Percentiles rank a stretch among this genome's conserved stretches.
phyloP scores from a whole-genome alignment of 2,888 invertebrate species.

The Cataglyphis albicans region DNA sequence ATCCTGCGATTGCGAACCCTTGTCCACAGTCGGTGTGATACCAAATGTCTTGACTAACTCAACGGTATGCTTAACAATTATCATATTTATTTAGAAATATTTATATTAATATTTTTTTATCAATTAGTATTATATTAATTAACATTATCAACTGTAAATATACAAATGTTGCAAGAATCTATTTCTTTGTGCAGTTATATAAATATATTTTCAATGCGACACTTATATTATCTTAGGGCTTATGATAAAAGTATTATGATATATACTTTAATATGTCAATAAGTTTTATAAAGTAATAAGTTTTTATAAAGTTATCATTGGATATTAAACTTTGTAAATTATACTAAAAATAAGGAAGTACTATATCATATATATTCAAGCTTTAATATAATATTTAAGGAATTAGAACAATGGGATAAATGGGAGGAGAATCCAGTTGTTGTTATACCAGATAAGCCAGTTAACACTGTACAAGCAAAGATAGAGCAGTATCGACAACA shows the following conservation, averaged over 20 bases:
- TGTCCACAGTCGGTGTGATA: conserved; percentile 88
- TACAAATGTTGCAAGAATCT: background rate
- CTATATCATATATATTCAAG: background rate
- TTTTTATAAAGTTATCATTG: background rate
- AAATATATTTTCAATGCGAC: background rate
- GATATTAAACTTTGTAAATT: background rate
- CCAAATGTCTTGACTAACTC: conserved; percentile 78
- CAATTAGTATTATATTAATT: background rate
- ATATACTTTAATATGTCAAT: background rate
- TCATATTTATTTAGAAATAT: background rate
- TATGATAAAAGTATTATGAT: background rate
- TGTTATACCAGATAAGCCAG: conserved; percentile 83
- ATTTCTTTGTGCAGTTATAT: background rate
- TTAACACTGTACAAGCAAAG: conserved; percentile 88
- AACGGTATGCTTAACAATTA: conserved; percentile 37
- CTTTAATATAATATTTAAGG: conserved; percentile 73
- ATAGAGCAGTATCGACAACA: conserved; percentile 89
- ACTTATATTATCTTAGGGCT: background rate
- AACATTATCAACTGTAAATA: background rate
- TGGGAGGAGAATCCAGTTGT: conserved; percentile 88
- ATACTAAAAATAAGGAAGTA: background rate
- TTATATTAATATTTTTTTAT: background rate
- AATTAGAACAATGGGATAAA: conserved; percentile 87
- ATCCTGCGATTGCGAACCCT: conserved; percentile 87
- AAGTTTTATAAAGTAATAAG: no score